These are phyloP conservation scores for Hyperoplus lanceolatus DNA, from an alignment of 2,797 vertebrate species.

Conservation along the genomic window DNA sequence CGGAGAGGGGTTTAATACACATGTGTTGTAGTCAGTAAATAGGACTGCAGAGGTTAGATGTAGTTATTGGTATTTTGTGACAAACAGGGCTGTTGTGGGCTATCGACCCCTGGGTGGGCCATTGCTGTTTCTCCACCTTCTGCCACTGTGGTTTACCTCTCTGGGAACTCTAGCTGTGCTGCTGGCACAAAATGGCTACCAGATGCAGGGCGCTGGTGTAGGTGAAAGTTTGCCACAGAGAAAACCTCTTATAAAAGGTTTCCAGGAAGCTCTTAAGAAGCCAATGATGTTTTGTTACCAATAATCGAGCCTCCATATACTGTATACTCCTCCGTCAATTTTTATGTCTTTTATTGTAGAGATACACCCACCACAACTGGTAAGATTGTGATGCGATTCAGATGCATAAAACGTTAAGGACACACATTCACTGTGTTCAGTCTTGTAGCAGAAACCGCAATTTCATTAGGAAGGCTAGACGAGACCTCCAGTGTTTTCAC, in stretches of 20 bases:
- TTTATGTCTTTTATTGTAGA: slow-evolving; percentile 3
- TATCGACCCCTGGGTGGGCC: slow-evolving; percentile 82
- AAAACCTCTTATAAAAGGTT: slow-evolving; percentile 24
- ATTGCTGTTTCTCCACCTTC: slow-evolving; percentile 75
- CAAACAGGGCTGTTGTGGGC: slow-evolving; percentile 61
- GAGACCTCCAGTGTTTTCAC: slow-evolving; percentile 70
- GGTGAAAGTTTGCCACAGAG: slow-evolving; percentile 60
- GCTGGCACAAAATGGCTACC: slow-evolving; percentile 81
- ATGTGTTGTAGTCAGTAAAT: slow-evolving; percentile 48
- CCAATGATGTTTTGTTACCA: background rate
- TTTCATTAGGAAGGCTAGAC: slow-evolving; percentile 83
- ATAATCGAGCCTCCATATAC: slow-evolving; percentile 12
- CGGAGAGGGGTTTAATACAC: slow-evolving; percentile 23
- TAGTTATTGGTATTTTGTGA: slow-evolving; percentile 60
- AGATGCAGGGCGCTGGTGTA: slow-evolving; percentile 74
- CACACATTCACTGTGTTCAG: slow-evolving; percentile 17
- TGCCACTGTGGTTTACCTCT: slow-evolving; percentile 82
- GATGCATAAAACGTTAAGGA: background rate
- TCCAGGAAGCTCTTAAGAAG: slow-evolving; percentile 23
- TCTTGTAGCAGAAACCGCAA: slow-evolving; percentile 72
- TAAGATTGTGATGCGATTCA: slow-evolving; percentile 6
- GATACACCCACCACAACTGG: slow-evolving; percentile 1
- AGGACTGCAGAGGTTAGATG: slow-evolving; percentile 28
- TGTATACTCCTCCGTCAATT: background rate
- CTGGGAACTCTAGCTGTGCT: slow-evolving; percentile 71